Percentiles rank a stretch among this genome's conserved stretches.
Conservation (phyloP, 2,797 vertebrate genomes). For the Tolypeutes matacus region DNA sequence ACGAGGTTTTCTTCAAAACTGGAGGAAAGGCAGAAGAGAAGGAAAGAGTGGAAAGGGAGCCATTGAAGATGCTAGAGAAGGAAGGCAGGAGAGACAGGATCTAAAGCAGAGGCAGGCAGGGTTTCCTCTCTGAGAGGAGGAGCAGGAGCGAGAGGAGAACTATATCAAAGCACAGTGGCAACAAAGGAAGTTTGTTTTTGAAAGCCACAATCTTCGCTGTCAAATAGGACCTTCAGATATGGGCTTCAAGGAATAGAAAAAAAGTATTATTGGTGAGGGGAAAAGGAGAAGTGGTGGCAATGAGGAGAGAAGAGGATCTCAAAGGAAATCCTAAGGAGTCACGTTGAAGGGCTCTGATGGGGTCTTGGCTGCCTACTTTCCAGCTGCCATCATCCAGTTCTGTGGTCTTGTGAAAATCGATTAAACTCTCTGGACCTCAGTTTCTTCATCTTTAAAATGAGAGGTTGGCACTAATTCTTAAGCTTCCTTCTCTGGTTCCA, state of each 20-base stretch:
- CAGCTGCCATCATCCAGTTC: too few species aligned
- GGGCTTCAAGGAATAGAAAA: neutral
- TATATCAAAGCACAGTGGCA: neutral
- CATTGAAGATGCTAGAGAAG: too few species aligned
- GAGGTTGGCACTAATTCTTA: neutral
- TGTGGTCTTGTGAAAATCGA: neutral
- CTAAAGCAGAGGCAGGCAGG: accelerated
- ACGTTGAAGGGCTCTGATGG: neutral
- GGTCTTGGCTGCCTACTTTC: neutral
- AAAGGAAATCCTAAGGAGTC: neutral
- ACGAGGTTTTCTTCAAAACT: too few species aligned
- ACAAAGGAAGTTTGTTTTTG: neutral
- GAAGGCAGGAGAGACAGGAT: accelerated
- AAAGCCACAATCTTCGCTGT: neutral
- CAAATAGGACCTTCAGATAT: neutral
- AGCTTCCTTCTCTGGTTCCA: neutral
- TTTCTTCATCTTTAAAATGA: neutral
- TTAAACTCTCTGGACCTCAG: neutral
- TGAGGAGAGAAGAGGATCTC: neutral
- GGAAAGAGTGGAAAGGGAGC: too few species aligned
- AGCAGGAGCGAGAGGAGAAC: neutral
- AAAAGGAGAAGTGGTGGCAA: neutral
- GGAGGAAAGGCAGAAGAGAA: too few species aligned
- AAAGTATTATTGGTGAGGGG: neutral
- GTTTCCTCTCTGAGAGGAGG: neutral